A percentile compares a stretch with the other conserved stretches of the same genome.
Evolutionary conservation across 2,113 vertebrate species (phyloP).

Genomic region (Chunga burmeisteri): DNA sequence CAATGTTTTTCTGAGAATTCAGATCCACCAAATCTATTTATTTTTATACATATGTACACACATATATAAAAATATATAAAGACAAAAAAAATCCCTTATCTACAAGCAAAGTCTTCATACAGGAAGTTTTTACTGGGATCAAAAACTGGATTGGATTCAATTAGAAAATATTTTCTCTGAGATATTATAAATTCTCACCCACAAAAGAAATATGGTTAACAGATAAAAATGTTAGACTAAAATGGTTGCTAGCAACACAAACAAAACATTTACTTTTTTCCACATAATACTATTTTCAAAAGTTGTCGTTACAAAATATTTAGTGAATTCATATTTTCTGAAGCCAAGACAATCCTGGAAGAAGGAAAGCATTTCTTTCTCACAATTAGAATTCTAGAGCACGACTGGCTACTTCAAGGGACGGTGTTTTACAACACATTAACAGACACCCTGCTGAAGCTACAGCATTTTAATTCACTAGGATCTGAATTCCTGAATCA

Average conservation of each 20-base stretch:
- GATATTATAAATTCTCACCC: constrained; percentile 6
- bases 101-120: not conserved
- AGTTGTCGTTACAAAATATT: not conserved
- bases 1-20: not conserved
- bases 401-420: not conserved
- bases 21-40: not conserved
- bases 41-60: too few species aligned
- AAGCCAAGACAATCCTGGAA: not conserved
- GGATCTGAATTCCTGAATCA: not conserved
- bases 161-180: constrained; percentile 22
- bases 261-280: constrained; percentile 39
- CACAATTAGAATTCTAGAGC: not conserved
- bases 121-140: not conserved
- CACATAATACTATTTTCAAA: not conserved
- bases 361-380: not conserved
- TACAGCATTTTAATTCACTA: not conserved
- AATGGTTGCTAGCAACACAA: constrained; percentile 57
- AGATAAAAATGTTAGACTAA: constrained; percentile 11
- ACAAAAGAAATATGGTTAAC: not conserved
- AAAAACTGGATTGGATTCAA: not conserved
- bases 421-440: rapidly evolving
- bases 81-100: not conserved
- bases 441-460: not conserved
- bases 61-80: not conserved
- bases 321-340: not conserved